phyloP scores from a whole-genome alignment of 64 coral and sea anemone species.

The Actinia equina region DNA sequence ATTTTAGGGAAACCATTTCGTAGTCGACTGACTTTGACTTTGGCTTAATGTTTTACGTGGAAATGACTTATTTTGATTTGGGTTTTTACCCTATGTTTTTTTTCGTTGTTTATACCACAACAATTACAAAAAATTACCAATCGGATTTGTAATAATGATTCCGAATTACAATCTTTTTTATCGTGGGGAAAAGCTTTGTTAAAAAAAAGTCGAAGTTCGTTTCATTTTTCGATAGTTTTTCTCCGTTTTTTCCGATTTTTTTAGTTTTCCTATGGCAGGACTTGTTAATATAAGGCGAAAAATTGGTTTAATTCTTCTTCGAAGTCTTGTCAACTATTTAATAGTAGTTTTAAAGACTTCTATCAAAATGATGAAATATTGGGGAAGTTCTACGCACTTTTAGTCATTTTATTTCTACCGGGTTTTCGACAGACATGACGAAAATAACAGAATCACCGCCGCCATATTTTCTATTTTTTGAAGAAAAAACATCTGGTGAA shows the following conservation, averaged over 20 bases:
- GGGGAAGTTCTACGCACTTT: neutral
- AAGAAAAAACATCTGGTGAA: slow-evolving; percentile 4
- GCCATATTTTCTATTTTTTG: neutral
- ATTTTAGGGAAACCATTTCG: neutral
- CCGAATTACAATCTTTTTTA: neutral
- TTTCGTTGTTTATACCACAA: neutral
- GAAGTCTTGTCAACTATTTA: neutral
- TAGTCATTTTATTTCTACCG: neutral
- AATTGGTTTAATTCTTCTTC: neutral
- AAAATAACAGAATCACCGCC: neutral
- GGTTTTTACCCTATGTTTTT: slow-evolving; percentile 3
- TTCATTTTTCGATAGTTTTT: neutral
- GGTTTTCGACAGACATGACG: neutral
- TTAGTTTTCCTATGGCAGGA: too few species aligned
- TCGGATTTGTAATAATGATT: too few species aligned
- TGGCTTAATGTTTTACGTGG: neutral
- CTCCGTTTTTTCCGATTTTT: neutral
- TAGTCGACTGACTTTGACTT: neutral
- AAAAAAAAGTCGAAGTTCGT: neutral
- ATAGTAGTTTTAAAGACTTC: too few species aligned
- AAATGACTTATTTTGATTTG: neutral
- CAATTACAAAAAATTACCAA: slow-evolving; percentile 10
- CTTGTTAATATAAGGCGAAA: too few species aligned
- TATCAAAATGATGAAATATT: too few species aligned
- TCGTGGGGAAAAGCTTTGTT: neutral